A percentile compares a stretch with the other conserved stretches of the same genome.
phyloP scores from a whole-genome alignment of 2,113 vertebrate species.

The Varanus salvator region DNA sequence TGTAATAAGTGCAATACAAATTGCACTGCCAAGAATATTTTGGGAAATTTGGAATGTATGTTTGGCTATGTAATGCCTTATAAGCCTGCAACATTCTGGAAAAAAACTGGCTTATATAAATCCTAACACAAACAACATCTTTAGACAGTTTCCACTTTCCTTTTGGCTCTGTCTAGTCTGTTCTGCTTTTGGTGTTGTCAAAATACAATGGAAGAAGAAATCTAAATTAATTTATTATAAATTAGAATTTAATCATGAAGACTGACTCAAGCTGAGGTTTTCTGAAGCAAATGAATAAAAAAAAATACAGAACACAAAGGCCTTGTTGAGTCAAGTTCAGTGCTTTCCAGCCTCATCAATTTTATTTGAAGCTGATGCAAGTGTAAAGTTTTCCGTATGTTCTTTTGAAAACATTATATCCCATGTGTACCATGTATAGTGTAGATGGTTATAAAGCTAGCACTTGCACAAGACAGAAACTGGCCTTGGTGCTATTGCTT shows the following conservation, averaged over 20 bases:
- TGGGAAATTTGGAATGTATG: neutral
- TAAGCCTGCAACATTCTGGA: neutral
- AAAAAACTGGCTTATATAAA: neutral
- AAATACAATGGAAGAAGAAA: constrained; percentile 13
- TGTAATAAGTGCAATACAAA: neutral
- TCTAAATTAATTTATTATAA: constrained; percentile 16
- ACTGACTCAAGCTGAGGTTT: neutral
- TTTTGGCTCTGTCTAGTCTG: neutral
- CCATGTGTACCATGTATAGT: neutral
- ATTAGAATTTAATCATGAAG: constrained; percentile 19
- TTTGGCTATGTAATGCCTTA: neutral
- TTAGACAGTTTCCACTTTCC: neutral
- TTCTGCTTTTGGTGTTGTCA: constrained; percentile 4
- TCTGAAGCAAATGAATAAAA: neutral
- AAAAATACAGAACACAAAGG: neutral
- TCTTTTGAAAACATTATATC: neutral
- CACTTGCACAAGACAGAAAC: neutral
- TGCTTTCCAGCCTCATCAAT: neutral
- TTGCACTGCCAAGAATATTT: neutral
- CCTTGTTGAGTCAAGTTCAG: neutral
- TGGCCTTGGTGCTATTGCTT: neutral
- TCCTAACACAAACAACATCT: neutral
- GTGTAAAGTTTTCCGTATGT: neutral
- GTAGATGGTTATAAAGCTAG: neutral
- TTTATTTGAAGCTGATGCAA: neutral